Conservation (phyloP, 2,888 invertebrate species). For the Brenthis daphne region DNA sequence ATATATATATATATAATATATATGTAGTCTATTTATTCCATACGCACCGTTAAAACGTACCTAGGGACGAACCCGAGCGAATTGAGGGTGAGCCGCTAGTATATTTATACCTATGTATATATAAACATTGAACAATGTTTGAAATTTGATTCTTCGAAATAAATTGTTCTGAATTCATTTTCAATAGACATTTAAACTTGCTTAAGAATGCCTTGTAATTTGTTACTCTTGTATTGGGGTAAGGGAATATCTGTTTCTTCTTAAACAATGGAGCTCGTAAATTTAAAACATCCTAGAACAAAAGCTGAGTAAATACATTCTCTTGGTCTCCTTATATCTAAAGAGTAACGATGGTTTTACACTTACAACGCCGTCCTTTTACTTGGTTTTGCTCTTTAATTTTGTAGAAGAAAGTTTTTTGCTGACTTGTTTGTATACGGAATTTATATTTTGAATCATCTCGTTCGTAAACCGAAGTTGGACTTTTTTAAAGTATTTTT, state of each 20-base stretch:
- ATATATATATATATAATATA: too few relatives aligned
- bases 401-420: too few relatives aligned
- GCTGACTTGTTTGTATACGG: too few relatives aligned
- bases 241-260: conserved; percentile 37
- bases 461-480: too few relatives aligned
- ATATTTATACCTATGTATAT: not conserved
- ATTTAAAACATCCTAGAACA: conserved; percentile 34
- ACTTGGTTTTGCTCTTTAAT: conserved; percentile 1
- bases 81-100: too few relatives aligned
- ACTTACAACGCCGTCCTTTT: conserved; percentile 5
- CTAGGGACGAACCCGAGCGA: too few relatives aligned
- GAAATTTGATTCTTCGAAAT: conserved; percentile 22
- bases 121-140: conserved; percentile 9
- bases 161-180: conserved; percentile 26
- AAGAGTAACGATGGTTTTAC: conserved; percentile 21
- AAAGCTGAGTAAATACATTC: conserved; percentile 31
- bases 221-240: conserved; percentile 29
- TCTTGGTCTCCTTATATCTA: conserved; percentile 15
- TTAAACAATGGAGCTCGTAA: conserved; percentile 32
- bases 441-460: too few relatives aligned
- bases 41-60: too few relatives aligned
- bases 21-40: too few relatives aligned
- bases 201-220: conserved; percentile 32
- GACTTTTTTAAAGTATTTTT: too few relatives aligned
- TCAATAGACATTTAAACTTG: conserved; percentile 30